Percentiles rank a stretch among this genome's conserved stretches.
Conservation (phyloP, 2,888 invertebrate genomes). For the Agrochola lota region DNA sequence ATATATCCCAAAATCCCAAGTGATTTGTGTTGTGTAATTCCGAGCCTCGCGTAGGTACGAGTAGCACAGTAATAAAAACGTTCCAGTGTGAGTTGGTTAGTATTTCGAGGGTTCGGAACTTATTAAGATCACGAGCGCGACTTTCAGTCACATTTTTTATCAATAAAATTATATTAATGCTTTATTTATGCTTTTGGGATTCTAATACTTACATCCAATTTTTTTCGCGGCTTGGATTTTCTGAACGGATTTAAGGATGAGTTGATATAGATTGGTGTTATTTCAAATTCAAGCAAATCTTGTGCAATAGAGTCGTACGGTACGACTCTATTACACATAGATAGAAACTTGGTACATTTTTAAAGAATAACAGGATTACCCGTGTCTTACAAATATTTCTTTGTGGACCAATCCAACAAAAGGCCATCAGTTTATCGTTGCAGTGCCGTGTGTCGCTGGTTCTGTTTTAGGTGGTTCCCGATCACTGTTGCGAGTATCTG, state of each 20-base stretch:
- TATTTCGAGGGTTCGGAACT: slow-evolving; percentile 40
- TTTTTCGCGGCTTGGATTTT: not conserved
- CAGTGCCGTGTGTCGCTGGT: not conserved
- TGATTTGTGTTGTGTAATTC: slow-evolving; percentile 52
- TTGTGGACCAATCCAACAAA: not conserved
- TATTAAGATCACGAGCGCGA: slow-evolving; percentile 12
- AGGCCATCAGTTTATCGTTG: not conserved
- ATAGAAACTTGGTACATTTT: not conserved
- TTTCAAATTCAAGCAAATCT: not conserved
- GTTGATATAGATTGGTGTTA: not conserved
- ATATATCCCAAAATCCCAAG: slow-evolving; percentile 47
- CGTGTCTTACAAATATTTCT: not conserved
- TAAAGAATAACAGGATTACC: not conserved
- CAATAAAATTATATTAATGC: slow-evolving; percentile 2
- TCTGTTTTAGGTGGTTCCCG: not conserved
- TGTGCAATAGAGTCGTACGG: not conserved
- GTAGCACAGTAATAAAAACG: slow-evolving; percentile 46
- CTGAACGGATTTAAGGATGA: not conserved
- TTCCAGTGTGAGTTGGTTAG: slow-evolving; percentile 44
- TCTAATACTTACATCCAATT: not conserved
- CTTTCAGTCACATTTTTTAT: slow-evolving; percentile 5
- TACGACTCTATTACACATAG: too few species aligned
- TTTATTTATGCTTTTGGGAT: not conserved
- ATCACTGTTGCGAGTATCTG: slow-evolving; percentile 8
- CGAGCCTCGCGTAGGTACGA: slow-evolving; percentile 35